These are phyloP conservation scores for Leptinotarsa lineolata DNA, from an alignment of 1,140 invertebrate species.

Conservation along the genomic window DNA sequence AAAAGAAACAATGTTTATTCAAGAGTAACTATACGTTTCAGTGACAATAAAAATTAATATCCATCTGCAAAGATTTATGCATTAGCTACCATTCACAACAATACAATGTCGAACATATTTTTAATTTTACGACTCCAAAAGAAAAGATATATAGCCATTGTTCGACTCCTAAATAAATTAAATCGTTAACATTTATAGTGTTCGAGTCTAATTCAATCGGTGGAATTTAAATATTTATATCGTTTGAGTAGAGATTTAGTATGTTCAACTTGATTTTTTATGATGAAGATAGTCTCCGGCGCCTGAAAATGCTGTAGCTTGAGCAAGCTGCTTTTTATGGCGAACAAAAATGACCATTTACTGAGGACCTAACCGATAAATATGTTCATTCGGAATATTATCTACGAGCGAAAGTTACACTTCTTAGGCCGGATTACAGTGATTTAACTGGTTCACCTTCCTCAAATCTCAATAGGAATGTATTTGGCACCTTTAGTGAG, in stretches of 20 bases:
- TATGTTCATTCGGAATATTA: conserved; percentile 1
- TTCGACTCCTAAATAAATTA: conserved; percentile 30
- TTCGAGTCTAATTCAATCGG: conserved; percentile 28
- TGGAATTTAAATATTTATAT: conserved; percentile 28
- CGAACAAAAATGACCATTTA: conserved; percentile 10
- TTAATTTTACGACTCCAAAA: conserved; percentile 30
- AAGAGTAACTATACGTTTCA: conserved; percentile 7
- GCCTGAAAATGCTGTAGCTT: conserved; percentile 19
- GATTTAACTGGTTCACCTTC: neutral
- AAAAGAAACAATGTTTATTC: conserved; percentile 19
- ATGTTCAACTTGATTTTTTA: conserved; percentile 24
- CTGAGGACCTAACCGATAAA: conserved; percentile 1
- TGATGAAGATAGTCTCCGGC: conserved; percentile 25
- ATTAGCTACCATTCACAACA: conserved; percentile 25
- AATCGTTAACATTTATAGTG: conserved; percentile 33
- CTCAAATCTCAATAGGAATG: neutral
- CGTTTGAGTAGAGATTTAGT: conserved; percentile 25
- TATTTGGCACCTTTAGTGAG: neutral
- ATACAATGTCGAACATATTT: conserved; percentile 31
- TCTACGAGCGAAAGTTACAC: neutral
- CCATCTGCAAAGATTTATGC: conserved; percentile 26
- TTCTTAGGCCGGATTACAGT: neutral
- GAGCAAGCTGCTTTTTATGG: conserved; percentile 10
- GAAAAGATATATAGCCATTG: conserved; percentile 30
- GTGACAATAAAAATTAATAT: conserved; percentile 23